These are phyloP conservation scores for Orientallactaga bullata DNA, from an alignment of 2,113 vertebrate species.

Conservation along the genomic window DNA sequence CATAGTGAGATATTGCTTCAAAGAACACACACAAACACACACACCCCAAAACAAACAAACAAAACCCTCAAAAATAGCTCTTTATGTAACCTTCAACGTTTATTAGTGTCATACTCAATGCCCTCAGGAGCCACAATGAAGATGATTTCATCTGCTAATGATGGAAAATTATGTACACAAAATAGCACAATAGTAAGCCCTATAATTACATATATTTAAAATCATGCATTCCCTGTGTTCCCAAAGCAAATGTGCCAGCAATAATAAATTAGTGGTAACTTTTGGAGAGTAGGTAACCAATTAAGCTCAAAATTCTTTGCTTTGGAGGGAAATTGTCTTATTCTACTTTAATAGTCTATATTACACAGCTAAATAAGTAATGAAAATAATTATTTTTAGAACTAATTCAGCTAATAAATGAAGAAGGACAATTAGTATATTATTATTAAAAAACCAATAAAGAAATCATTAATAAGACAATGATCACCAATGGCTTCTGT, in stretches of 20 bases:
- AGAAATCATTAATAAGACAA: background rate
- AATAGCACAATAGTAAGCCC: too few species aligned
- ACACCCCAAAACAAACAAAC: too few species aligned
- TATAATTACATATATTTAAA: conserved; percentile 17
- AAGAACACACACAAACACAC: background rate
- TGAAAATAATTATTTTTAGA: background rate
- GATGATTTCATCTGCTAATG: background rate
- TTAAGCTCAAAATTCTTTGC: background rate
- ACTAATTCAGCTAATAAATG: background rate
- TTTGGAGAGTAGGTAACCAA: background rate
- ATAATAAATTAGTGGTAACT: background rate
- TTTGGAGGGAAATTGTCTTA: background rate
- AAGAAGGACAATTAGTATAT: background rate
- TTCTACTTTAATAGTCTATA: background rate
- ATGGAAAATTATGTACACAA: too few species aligned
- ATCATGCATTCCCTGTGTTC: background rate
- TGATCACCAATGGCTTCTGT: too few species aligned
- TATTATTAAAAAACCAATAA: background rate
- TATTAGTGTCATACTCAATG: background rate
- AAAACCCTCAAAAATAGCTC: background rate
- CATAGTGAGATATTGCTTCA: background rate
- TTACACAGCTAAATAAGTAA: background rate
- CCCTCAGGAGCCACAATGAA: background rate
- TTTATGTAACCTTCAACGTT: background rate
- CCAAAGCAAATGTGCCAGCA: background rate